Percentiles rank a stretch among this genome's conserved stretches.
Evolutionary conservation across 2,113 vertebrate species (phyloP).

Genomic region (Mastomys coucha): DNA sequence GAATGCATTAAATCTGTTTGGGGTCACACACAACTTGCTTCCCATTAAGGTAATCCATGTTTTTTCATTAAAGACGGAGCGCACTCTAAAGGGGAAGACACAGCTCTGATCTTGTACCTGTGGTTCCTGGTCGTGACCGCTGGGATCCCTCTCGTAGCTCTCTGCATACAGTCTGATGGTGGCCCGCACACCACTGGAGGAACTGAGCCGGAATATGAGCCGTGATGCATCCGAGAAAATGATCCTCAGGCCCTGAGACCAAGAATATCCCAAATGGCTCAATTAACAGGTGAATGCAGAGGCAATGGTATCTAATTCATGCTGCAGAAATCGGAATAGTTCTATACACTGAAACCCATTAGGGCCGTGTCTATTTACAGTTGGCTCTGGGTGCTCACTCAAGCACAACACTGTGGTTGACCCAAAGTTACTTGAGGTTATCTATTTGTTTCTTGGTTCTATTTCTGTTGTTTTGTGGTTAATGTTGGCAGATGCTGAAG

Average conservation of each 20-base stretch:
- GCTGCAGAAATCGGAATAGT: background rate
- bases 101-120: slow-evolving; percentile 87
- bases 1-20: background rate
- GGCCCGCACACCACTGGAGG: slow-evolving; percentile 92
- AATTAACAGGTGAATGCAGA: background rate
- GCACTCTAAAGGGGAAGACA: background rate
- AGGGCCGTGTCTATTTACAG: background rate
- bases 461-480: slow-evolving; percentile 50
- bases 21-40: background rate
- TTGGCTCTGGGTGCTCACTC: background rate
- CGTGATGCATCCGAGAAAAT: slow-evolving; percentile 94
- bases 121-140: slow-evolving; percentile 94
- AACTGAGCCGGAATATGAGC: slow-evolving; percentile 95
- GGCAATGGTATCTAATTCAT: background rate
- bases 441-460: slow-evolving; percentile 43
- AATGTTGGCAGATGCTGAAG: background rate
- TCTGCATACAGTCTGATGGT: slow-evolving; percentile 96
- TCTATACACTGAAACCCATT: background rate
- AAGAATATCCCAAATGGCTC: slow-evolving; percentile 61
- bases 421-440: slow-evolving; percentile 19
- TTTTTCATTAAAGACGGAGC: background rate
- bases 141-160: slow-evolving; percentile 95
- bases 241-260: slow-evolving; percentile 93
- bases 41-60: background rate
- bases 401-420: background rate